Evolutionary conservation across 92 coral and sea anemone species (phyloP).

Genomic region (Isaurus tuberculatus): DNA sequence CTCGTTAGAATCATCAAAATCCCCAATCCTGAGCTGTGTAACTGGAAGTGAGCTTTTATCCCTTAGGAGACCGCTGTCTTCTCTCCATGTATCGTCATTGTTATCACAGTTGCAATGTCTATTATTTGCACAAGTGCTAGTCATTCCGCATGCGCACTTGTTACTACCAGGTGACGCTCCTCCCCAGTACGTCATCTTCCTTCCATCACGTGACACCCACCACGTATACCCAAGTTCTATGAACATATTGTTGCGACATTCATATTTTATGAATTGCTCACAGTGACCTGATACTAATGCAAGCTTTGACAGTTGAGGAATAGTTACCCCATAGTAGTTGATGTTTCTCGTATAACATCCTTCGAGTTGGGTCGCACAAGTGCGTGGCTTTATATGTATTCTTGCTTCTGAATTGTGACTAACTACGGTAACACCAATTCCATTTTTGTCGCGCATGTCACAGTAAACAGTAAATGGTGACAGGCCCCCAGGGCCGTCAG

Average conservation of each 20-base stretch:
- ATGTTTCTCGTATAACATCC: conserved; percentile 49
- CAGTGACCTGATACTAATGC: conserved; percentile 52
- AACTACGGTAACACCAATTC: conserved; percentile 59
- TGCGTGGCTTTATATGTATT: conserved; percentile 5
- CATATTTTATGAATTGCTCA: conserved; percentile 68
- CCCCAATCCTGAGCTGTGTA: conserved; percentile 46
- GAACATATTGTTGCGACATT: conserved; percentile 37
- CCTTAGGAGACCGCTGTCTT: conserved; percentile 58
- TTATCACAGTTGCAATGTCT: conserved; percentile 60
- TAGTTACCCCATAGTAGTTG: conserved; percentile 42
- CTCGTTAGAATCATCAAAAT: not conserved
- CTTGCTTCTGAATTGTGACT: conserved; percentile 60
- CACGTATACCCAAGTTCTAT: conserved; percentile 24
- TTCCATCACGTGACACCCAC: conserved; percentile 76
- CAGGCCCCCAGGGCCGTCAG: conserved; percentile 47
- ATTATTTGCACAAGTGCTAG: conserved; percentile 50
- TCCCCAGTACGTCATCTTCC: conserved; percentile 67
- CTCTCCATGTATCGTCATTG: conserved; percentile 26
- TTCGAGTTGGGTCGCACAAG: too few relatives aligned
- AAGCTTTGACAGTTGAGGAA: conserved; percentile 59
- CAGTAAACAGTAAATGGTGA: conserved; percentile 50
- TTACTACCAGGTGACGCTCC: conserved; percentile 53
- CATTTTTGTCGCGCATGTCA: conserved; percentile 59
- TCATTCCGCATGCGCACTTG: conserved; percentile 75
- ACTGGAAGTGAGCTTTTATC: conserved; percentile 58